phyloP scores from a whole-genome alignment of 1,140 invertebrate species.

The Mya arenaria region DNA sequence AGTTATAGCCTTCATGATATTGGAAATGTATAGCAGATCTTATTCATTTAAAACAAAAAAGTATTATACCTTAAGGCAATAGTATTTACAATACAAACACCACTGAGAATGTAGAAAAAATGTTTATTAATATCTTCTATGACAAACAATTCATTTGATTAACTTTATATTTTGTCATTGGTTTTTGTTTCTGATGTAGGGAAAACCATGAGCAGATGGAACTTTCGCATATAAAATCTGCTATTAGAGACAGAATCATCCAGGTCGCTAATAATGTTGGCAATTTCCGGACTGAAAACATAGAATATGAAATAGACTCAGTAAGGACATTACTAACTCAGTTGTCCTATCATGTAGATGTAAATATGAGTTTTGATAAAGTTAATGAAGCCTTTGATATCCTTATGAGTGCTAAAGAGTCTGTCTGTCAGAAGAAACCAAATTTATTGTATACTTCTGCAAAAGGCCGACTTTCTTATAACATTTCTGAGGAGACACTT shows the following conservation, averaged over 20 bases:
- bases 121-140: no score
- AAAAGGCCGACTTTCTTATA: conserved; percentile 29
- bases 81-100: no score
- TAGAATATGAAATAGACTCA: conserved; percentile 35
- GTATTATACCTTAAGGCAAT: no score
- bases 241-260: conserved; percentile 22
- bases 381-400: conserved; percentile 19
- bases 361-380: conserved; percentile 15
- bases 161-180: no score
- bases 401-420: neutral
- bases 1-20: no score
- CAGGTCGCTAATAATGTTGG: conserved; percentile 28
- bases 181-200: no score
- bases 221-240: conserved; percentile 12
- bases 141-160: no score
- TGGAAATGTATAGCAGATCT: no score
- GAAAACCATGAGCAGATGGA: no score
- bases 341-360: conserved; percentile 33
- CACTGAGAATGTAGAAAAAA: no score
- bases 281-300: conserved; percentile 20
- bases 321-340: conserved; percentile 28
- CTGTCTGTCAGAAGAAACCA: conserved; percentile 6
- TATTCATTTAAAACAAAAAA: no score
- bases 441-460: conserved; percentile 20
- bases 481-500: conserved; percentile 23